phyloP scores from a whole-genome alignment of 2,797 vertebrate species.

The Rhinogobio ventralis region DNA sequence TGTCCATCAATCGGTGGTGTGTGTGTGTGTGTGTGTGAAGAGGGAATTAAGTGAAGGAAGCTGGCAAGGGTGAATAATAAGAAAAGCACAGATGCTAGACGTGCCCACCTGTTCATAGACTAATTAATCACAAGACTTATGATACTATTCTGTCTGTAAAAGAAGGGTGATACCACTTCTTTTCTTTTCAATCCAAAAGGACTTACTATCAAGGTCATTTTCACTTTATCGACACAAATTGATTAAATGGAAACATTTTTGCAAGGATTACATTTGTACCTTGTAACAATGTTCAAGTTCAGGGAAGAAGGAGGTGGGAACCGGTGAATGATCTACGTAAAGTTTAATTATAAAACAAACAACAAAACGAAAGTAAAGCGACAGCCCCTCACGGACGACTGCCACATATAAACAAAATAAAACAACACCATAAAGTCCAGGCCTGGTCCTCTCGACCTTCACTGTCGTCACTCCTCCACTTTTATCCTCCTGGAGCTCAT shows the following conservation, averaged over 20 bases:
- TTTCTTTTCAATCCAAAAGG: not conserved
- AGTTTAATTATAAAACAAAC: no score
- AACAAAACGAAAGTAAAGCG: no score
- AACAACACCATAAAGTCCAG: no score
- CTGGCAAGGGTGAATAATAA: constrained; percentile 58
- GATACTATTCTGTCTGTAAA: not conserved
- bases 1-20: constrained; percentile 78
- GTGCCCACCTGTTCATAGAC: constrained; percentile 57
- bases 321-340: no score
- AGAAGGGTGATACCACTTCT: not conserved
- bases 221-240: not conserved
- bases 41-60: constrained; percentile 40
- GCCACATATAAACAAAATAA: no score
- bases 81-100: constrained; percentile 58
- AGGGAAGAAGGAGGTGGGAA: no score
- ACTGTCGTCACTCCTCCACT: no score
- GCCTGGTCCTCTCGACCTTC: no score
- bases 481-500: no score
- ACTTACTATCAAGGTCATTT: not conserved
- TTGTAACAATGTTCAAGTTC: no score
- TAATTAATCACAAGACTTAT: constrained; percentile 47
- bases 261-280: not conserved
- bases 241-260: not conserved
- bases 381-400: no score
- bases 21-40: constrained; percentile 37